A percentile compares a stretch with the other conserved stretches of the same genome.
These are phyloP conservation scores for Parapristionchus giblindavisi DNA, from an alignment of 2,888 invertebrate genomes.

Conservation along the genomic window DNA sequence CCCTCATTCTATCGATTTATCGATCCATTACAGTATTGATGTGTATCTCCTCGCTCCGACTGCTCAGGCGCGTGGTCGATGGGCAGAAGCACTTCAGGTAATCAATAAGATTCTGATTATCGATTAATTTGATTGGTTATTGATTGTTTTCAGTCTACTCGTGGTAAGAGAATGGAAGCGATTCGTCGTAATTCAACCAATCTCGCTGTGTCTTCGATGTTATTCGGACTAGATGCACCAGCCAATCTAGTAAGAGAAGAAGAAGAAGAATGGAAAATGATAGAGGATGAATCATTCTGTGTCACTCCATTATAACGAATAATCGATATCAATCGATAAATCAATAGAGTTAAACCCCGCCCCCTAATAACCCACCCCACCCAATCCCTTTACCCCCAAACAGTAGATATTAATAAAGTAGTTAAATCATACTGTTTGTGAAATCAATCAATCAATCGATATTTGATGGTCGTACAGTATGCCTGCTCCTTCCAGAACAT, in stretches of 20 bases:
- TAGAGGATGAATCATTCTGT: constrained; percentile 3
- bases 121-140: background rate
- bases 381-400: too few species aligned
- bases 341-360: too few species aligned
- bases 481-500: constrained; percentile 16
- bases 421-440: too few species aligned
- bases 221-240: constrained; percentile 33
- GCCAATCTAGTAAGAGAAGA: constrained; percentile 25
- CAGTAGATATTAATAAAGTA: too few species aligned
- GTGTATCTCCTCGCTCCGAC: constrained; percentile 28
- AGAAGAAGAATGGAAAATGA: background rate
- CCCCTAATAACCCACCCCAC: too few species aligned
- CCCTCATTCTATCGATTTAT: background rate
- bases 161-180: constrained; percentile 3
- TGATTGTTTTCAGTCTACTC: constrained; percentile 17
- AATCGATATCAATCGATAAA: too few species aligned
- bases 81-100: constrained; percentile 36
- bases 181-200: constrained; percentile 26
- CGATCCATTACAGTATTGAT: constrained; percentile 4
- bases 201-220: constrained; percentile 11
- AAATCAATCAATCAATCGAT: too few species aligned
- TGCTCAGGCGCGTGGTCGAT: constrained; percentile 29
- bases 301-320: too few species aligned
- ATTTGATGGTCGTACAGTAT: background rate
- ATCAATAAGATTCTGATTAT: background rate